Evolutionary conservation across 1,140 invertebrate genomes (phyloP), one percentile per base, ranked within the genome.

Genomic region (Pseudomyrmex gracilis): DNA sequence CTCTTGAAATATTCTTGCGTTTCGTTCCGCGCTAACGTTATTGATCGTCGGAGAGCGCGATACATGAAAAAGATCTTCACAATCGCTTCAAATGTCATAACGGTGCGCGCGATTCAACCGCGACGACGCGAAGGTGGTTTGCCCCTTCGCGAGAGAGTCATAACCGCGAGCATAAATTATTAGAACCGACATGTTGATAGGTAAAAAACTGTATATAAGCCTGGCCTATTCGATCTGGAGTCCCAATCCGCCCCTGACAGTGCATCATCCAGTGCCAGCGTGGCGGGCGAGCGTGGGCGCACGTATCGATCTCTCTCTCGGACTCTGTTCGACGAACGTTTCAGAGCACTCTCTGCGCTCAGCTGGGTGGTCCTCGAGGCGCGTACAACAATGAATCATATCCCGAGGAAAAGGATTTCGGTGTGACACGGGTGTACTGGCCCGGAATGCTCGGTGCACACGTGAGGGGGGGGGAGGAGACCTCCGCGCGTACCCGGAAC

Each of bases 281-380:
- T 80, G 71, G 51, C 83, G 82, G 55, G 76, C 43, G 82, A 90
- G 93, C 92, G 93, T 93, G 91, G 91, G 93, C 90, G 92, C 87
- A 86, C 86, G 87, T 89, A 89, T 90, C 88, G 89, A 93, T 92
- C 89, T 91, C 93, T 91, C 93, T 94, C 93, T 91, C 77, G 82
- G 90, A 90, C 92, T 93, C 89, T 91, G 89, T 91, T 91, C 88
- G 90, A 90, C 90, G 87, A 90, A 88, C 90, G 89, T 93, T 92
- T 90, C 90, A 87, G 91, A 90, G 90, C 91, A 90, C 90, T 89
- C 90, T 89, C 66, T 51, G 91, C 90, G 73, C 84, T 91, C 73
- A 66, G 70, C 91, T 92, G 93, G 93, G 93, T 94, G 93, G 93
- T 94, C 93, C 87, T 73, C 70, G 82, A 91, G 90, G 82, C 83